A percentile compares a stretch with the other conserved stretches of the same genome.
These are phyloP conservation scores for Macquaria ambigua DNA, from an alignment of 2,113 vertebrate species.

Conservation along the genomic window DNA sequence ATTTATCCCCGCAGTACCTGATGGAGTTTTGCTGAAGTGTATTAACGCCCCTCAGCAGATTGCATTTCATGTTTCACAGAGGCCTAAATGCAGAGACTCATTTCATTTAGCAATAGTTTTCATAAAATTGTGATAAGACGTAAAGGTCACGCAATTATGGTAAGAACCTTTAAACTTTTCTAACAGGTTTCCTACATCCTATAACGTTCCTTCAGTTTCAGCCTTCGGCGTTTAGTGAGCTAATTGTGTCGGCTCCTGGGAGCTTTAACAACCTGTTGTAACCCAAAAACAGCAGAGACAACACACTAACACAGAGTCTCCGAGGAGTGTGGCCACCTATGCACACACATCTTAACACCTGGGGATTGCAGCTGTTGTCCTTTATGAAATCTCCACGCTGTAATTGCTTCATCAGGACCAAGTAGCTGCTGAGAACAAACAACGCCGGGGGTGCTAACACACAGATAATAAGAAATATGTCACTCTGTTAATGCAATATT, in stretches of 20 bases:
- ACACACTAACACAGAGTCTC: background rate
- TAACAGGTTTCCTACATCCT: background rate
- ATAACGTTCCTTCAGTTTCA: background rate
- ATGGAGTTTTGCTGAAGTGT: conserved; percentile 9
- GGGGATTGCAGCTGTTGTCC: conserved; percentile 12
- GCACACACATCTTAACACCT: background rate
- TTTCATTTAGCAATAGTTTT: conserved; percentile 1
- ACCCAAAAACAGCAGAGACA: background rate
- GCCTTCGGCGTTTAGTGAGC: background rate
- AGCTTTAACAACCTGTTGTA: conserved; percentile 3
- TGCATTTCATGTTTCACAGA: conserved; percentile 12
- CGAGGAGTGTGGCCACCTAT: background rate
- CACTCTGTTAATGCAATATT: background rate
- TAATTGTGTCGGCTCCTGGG: background rate
- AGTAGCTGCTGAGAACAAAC: conserved; percentile 26
- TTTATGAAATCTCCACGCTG: conserved; percentile 2
- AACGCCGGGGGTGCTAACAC: background rate
- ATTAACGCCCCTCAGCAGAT: conserved; percentile 14
- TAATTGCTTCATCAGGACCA: conserved; percentile 23
- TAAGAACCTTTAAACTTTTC: conserved; percentile 1
- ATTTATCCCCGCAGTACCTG: background rate
- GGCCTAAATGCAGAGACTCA: background rate
- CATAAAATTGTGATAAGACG: background rate
- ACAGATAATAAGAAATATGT: background rate
- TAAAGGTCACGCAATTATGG: conserved; percentile 25